Evolutionary conservation across 1,140 invertebrate species (phyloP).

Genomic region (Drosophila sp.): DNA sequence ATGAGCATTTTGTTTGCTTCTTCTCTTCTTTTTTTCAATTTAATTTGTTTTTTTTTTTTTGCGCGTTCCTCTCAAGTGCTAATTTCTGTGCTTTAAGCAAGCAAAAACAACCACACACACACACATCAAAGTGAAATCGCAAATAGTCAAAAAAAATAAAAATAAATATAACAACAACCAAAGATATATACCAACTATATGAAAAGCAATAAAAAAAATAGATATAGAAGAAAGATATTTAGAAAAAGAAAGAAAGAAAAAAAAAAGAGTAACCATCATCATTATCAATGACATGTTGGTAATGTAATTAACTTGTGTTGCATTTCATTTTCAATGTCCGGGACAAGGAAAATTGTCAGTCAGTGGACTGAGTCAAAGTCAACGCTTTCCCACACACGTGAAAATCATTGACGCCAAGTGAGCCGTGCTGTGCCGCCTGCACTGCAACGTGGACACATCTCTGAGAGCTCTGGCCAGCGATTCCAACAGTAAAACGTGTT

Average conservation of each 20-base stretch:
- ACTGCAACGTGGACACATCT: conserved; percentile 31
- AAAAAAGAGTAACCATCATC: too few species aligned
- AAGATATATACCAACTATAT: conserved; percentile 3
- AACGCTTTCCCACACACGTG: conserved; percentile 69
- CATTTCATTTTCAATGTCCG: conserved; percentile 80
- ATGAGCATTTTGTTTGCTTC: conserved; percentile 27
- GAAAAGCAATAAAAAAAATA: not conserved
- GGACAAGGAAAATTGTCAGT: conserved; percentile 71
- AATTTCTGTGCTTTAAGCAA: conserved; percentile 55
- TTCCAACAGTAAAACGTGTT: conserved; percentile 79
- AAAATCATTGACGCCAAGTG: conserved; percentile 14
- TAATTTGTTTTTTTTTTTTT: conserved; percentile 9
- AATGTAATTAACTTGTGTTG: conserved; percentile 72
- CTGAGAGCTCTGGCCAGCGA: conserved; percentile 3
- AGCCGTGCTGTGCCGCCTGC: not conserved
- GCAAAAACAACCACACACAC: conserved; percentile 1
- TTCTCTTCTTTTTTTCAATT: not conserved
- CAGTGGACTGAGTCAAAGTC: conserved; percentile 47
- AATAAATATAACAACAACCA: conserved; percentile 24
- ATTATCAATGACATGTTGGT: conserved; percentile 56
- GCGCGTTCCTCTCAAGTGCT: conserved; percentile 59
- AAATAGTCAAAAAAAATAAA: conserved; percentile 32
- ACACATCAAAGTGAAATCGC: conserved; percentile 73
- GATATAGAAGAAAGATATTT: not conserved
- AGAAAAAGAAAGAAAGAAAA: conserved; percentile 15